These are phyloP conservation scores for Rhopilema esculentum DNA, from an alignment of 30 jellyfish, hydroid and myxozoan genomes.

Conservation along the genomic window DNA sequence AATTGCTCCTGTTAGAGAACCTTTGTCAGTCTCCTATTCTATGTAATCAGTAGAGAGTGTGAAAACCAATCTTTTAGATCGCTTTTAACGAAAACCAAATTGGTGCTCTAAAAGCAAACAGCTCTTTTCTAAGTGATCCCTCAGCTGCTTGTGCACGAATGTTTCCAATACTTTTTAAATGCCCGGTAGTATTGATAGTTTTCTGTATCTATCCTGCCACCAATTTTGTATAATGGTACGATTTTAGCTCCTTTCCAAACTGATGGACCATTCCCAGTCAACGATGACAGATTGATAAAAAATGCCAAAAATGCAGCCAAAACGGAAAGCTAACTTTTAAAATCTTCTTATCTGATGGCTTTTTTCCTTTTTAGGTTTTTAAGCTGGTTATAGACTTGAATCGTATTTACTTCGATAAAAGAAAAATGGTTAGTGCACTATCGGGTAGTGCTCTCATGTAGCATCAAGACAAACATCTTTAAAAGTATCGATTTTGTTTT, in stretches of 20 bases:
- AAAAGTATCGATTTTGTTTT: slow-evolving; percentile 25
- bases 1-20: neutral
- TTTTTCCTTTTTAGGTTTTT: slow-evolving; percentile 32
- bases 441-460: slow-evolving; percentile 33
- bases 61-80: slow-evolving; percentile 3
- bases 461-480: slow-evolving; percentile 30
- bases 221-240: slow-evolving; percentile 28
- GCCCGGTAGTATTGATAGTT: too few relatives aligned
- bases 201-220: slow-evolving; percentile 22
- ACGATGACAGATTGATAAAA: slow-evolving; percentile 16
- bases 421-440: neutral
- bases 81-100: slow-evolving; percentile 40
- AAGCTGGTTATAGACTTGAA: slow-evolving; percentile 41
- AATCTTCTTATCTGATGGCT: slow-evolving; percentile 26
- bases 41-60: slow-evolving; percentile 29
- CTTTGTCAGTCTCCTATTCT: slow-evolving; percentile 27
- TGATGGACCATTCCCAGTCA: slow-evolving; percentile 12
- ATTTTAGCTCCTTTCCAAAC: slow-evolving; percentile 21
- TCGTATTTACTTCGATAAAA: slow-evolving; percentile 22
- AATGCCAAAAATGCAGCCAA: slow-evolving; percentile 28
- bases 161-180: neutral
- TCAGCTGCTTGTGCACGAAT: slow-evolving; percentile 32
- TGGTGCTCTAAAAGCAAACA: slow-evolving; percentile 22
- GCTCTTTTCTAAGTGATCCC: slow-evolving; percentile 34
- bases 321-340: slow-evolving; percentile 14